Base-by-base conservation (phyloP, 1,140 invertebrate genomes). In the Laupala kohalensis region DNA sequence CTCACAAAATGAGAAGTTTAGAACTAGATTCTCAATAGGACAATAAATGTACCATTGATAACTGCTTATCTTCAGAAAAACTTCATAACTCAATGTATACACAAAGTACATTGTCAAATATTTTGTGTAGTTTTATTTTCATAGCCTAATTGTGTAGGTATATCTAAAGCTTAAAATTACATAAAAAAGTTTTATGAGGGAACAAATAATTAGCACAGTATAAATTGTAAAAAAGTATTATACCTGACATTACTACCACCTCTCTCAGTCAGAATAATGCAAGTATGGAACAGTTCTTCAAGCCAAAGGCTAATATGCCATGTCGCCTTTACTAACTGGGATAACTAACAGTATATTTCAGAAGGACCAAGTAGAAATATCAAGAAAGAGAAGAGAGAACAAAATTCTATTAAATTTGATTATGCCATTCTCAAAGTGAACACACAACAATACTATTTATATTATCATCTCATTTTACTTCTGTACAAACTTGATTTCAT, bases 401-500 rank as follows among this genome's bases (percentile, higher is more conserved):
- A 53, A 53, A 53, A 53, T 53, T 53, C 37, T 53, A 53, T 53
- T 13, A 53, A 53, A 53, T 53, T 19, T 53, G 9, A 53, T 13
- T 53, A 13, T 53, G 37, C 37, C 37, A 53, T 53, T 53, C 37
- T 53, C 37, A 53, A 53, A 53, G 37, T 53, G 37, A 53, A 53
- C 37, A 53, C 37, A 53, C 19, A 53, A 53, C 37, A 13, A 53
- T 53, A 9, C 37, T 53, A 53, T 64, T 4, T 4, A n/a, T 29
- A 0, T 65, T 27, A 64, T 29, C 25, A 15, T 27, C 15, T 5
- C 19, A 13, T 15, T 25, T 13, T 6, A 67, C 76, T 73, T 78
- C 79, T 53, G 76, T 75, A 67, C 76, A 67, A 23, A 73, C 70
- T 12, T 71, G 70, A 4, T 83, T 81, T 24, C 84, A 85, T 73